Conservation (phyloP, 2,113 vertebrate species). For the Chrysemys picta region DNA sequence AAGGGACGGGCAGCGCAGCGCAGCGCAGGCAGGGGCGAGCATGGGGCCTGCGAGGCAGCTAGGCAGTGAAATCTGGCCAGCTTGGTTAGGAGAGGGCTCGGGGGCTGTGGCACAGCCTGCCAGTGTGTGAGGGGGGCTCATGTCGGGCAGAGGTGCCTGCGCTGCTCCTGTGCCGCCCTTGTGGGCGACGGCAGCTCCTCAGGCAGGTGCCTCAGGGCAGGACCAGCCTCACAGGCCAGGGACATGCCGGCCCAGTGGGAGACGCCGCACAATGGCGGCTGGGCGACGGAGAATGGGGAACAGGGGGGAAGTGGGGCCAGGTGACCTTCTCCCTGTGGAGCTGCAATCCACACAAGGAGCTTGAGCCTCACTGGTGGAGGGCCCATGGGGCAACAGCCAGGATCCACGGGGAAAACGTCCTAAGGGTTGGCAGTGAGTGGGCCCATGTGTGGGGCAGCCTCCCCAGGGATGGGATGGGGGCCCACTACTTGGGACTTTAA, state of each 20-base stretch:
- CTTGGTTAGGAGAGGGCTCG: not conserved
- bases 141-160: constrained; percentile 62
- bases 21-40: too few species aligned
- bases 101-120: not conserved
- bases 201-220: too few species aligned
- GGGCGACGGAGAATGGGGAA: not conserved
- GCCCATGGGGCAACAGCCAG: too few species aligned
- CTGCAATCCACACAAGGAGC: too few species aligned
- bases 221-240: too few species aligned
- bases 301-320: not conserved
- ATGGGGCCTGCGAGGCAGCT: too few species aligned
- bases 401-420: too few species aligned
- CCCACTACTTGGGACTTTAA: not conserved
- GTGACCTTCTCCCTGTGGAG: too few species aligned
- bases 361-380: too few species aligned
- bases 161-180: not conserved
- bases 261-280: not conserved
- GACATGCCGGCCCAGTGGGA: not conserved
- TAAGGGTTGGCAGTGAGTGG: not conserved
- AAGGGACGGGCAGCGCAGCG: too few species aligned
- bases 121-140: constrained; percentile 20
- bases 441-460: not conserved
- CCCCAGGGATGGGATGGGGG: fast-evolving
- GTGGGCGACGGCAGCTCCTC: too few species aligned
- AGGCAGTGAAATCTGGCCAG: constrained; percentile 59